Conservation (phyloP, 1,140 invertebrate species). For the Pinna nobilis region DNA sequence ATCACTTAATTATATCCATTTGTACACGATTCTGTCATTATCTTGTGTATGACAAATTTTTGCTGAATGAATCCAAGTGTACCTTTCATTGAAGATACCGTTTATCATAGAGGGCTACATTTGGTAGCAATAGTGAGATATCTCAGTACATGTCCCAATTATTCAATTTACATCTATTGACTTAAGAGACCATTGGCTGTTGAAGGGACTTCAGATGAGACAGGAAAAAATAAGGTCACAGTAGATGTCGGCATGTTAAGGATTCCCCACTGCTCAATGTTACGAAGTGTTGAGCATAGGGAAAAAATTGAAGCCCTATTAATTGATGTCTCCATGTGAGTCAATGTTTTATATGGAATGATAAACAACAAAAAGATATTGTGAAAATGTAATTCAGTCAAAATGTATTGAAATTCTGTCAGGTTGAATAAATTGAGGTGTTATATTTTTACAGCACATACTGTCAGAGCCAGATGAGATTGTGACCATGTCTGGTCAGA, state of each 20-base stretch:
- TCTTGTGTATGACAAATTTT: no score
- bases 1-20: no score
- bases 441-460: slow-evolving; percentile 81
- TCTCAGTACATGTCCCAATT: no score
- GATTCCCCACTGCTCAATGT: no score
- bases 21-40: no score
- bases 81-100: no score
- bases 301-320: slow-evolving; percentile 99
- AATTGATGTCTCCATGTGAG: slow-evolving; percentile 92
- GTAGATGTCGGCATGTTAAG: no score
- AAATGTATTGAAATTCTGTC: background rate
- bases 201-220: no score
- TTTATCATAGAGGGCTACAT: no score
- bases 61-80: no score
- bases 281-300: slow-evolving; percentile 97
- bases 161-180: background rate
- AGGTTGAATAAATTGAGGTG: background rate
- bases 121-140: no score
- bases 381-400: background rate
- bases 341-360: background rate
- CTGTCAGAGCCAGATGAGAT: slow-evolving; percentile 99
- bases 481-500: slow-evolving; percentile 94
- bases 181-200: background rate
- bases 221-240: no score
- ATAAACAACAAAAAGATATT: background rate